These are phyloP conservation scores for Probaryconus sp. DNA, from an alignment of 1,140 invertebrate genomes.

Conservation along the genomic window DNA sequence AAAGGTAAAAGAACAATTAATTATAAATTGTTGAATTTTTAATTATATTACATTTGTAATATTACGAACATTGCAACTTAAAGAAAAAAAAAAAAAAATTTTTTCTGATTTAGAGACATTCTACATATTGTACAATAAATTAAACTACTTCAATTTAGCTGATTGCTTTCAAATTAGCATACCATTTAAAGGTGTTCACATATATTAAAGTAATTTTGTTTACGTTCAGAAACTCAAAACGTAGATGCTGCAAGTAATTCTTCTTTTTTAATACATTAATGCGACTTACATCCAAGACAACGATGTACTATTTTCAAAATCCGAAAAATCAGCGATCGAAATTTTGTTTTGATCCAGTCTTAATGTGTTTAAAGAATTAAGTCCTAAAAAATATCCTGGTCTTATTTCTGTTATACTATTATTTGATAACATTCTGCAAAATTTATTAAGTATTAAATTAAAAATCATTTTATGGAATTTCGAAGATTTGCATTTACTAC, in stretches of 20 bases:
- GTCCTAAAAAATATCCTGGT: constrained; percentile 71
- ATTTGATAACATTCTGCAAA: constrained; percentile 73
- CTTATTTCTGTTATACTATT: constrained; percentile 75
- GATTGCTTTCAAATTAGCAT: constrained; percentile 29
- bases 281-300: constrained; percentile 75
- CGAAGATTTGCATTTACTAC: too few species aligned
- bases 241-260: too few species aligned
- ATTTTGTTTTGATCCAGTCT: constrained; percentile 75
- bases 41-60: too few species aligned
- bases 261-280: constrained; percentile 1
- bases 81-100: too few species aligned
- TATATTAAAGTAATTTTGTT: constrained; percentile 2
- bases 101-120: too few species aligned
- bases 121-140: too few species aligned
- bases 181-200: not conserved
- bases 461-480: too few species aligned
- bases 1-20: constrained; percentile 7
- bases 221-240: not conserved
- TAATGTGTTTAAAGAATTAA: constrained; percentile 75
- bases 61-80: too few species aligned
- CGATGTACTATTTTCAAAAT: constrained; percentile 73
- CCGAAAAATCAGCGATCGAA: constrained; percentile 68
- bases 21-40: too few species aligned
- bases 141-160: constrained; percentile 22
- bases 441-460: constrained; percentile 48